Evolutionary conservation across 2,113 vertebrate genomes (phyloP).

Genomic region (Motacilla tschutschensis): DNA sequence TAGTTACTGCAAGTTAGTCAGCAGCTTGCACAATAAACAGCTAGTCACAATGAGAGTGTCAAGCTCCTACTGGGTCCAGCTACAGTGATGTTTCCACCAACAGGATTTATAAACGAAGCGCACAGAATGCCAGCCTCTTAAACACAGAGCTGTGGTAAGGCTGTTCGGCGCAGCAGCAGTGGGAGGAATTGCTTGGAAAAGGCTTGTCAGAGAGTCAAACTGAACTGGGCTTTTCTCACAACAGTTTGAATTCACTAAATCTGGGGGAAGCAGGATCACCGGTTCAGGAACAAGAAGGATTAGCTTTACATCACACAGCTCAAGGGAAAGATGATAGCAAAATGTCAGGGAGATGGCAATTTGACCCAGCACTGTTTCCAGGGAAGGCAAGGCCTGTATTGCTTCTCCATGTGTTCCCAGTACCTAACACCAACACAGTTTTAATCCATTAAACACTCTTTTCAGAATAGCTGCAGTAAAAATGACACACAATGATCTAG

Average conservation of each 20-base stretch:
- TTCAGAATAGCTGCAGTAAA: not conserved
- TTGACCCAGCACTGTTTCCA: not conserved
- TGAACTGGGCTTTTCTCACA: not conserved
- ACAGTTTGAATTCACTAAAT: not conserved
- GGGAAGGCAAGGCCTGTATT: not conserved
- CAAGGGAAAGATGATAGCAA: not conserved
- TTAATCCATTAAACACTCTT: not conserved
- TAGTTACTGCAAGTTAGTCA: constrained; percentile 52
- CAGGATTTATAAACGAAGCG: constrained; percentile 43
- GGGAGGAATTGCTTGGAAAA: constrained; percentile 3
- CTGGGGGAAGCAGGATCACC: not conserved
- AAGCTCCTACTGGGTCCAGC: constrained; percentile 59
- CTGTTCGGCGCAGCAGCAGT: not conserved
- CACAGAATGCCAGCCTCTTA: constrained; percentile 15
- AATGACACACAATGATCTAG: not conserved
- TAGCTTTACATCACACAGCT: not conserved
- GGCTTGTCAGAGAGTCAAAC: not conserved
- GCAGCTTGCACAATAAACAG: constrained; percentile 49
- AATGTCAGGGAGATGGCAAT: not conserved
- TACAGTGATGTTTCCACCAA: constrained; percentile 48
- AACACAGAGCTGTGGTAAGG: not conserved
- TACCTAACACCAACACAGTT: not conserved
- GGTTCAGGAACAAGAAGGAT: not conserved
- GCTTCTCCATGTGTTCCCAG: not conserved
- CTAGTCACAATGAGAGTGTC: constrained; percentile 12